phyloP scores from a whole-genome alignment of 2,888 invertebrate species.

The Rotaria sp. region DNA sequence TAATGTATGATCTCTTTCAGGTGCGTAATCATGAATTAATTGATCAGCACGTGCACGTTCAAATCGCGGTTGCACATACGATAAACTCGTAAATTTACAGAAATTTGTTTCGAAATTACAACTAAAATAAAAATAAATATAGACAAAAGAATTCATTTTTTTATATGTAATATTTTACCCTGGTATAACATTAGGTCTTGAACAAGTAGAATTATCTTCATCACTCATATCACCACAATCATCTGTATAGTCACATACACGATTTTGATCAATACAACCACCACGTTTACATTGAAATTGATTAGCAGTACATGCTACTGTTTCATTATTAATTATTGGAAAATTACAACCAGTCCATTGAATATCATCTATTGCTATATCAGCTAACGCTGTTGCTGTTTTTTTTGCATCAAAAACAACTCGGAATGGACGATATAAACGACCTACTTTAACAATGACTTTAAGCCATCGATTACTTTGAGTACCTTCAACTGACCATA shows the following conservation, averaged over 20 bases:
- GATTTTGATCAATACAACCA: slow-evolving; percentile 45
- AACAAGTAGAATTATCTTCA: slow-evolving; percentile 43
- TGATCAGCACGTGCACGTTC: slow-evolving; percentile 5
- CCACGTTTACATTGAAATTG: slow-evolving; percentile 45
- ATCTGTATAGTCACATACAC: slow-evolving; percentile 47
- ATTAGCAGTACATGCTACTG: neutral
- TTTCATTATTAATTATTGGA: slow-evolving; percentile 27
- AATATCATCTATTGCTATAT: slow-evolving; percentile 49
- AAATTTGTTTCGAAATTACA: slow-evolving; percentile 37
- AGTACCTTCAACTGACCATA: slow-evolving; percentile 45
- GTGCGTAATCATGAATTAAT: neutral
- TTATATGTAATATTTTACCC: neutral
- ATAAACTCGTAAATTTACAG: slow-evolving; percentile 9
- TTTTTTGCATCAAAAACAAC: slow-evolving; percentile 31
- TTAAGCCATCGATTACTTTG: slow-evolving; percentile 46
- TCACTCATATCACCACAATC: slow-evolving; percentile 49
- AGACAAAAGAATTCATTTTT: neutral
- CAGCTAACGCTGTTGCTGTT: slow-evolving; percentile 21
- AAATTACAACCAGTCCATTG: slow-evolving; percentile 42
- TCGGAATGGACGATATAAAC: slow-evolving; percentile 23
- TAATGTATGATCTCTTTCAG: slow-evolving; percentile 39
- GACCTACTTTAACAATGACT: slow-evolving; percentile 42
- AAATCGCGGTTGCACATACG: neutral
- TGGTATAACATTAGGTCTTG: neutral
- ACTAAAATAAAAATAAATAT: slow-evolving; percentile 9